Evolutionary conservation across 1,140 invertebrate genomes (phyloP), one percentile per base, ranked within the genome.

Genomic region (Drosophila athabasca): DNA sequence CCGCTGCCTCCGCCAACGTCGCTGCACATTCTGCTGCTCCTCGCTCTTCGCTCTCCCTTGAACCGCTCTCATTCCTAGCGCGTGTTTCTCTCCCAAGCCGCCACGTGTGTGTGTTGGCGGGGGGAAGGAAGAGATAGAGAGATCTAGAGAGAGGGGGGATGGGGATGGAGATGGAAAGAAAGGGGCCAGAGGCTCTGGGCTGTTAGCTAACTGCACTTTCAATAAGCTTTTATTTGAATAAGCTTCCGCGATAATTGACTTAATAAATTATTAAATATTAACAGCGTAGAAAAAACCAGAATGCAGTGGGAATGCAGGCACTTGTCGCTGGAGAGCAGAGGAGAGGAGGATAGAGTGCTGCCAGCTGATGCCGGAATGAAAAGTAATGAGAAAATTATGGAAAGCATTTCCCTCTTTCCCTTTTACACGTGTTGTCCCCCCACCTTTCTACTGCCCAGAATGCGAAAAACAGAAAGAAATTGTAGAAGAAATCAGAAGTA

Each of bases 231-330:
- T 75, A 76, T 76, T 88, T 83, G 67, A 79, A 76, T 84, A 76
- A 65, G 64, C 67, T 87, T 87, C 76, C 76, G 79, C 64, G 83
- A 79, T 88, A 89, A 88, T 88, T 88, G 84, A 83, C 64, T 88
- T 80, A 74, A 88, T 88, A 88, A 88, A 74, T 88, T 79, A 79
- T 62, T 79, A 77, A 83, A 66, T 59, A 72, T 82, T 77, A 61
- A 77, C 60, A 81, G 68, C 61, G 76, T 76, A 79, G 69, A 65
- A 60, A 65, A 75, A 87, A 85, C 81, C 81, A 78, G 81, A 80
- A 85, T 76, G 60, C 72, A 65, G 39, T 26, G 41, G 17, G 19
- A 13, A 24, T 15, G 55, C 26, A 50, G 29, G 22, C 49, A n/a
- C 31, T 24, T 7, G 60, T 9, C 48, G 57, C 29, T 19, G 31